A percentile compares a stretch with the other conserved stretches of the same genome.
These are phyloP conservation scores for Lysiphlebus fabarum DNA, from an alignment of 1,140 invertebrate genomes.

Conservation along the genomic window DNA sequence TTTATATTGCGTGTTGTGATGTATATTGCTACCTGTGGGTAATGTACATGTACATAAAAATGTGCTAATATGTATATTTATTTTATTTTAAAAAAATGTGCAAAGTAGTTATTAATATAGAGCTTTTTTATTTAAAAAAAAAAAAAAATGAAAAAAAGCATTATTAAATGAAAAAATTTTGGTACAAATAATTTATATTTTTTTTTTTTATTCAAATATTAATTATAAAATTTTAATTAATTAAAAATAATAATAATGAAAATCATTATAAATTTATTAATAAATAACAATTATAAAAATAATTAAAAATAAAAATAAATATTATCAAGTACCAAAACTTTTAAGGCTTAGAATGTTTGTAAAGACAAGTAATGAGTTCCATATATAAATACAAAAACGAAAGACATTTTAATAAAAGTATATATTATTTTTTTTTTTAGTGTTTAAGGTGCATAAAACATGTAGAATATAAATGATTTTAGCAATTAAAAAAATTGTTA, in stretches of 20 bases:
- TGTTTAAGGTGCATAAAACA: neutral
- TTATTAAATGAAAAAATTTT: neutral
- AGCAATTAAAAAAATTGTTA: neutral
- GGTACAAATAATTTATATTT: neutral
- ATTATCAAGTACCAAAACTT: no score
- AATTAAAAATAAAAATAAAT: neutral
- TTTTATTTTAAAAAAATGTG: neutral
- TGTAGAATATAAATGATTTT: neutral
- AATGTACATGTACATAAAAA: slow-evolving; percentile 10
- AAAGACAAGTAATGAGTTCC: no score
- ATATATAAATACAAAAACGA: no score
- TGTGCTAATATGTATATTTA: slow-evolving; percentile 9
- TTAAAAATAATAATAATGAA: no score
- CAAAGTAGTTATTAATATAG: neutral
- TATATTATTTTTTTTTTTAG: no score
- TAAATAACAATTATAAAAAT: neutral
- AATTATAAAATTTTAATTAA: no score
- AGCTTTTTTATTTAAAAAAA: neutral
- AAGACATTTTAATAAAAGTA: no score
- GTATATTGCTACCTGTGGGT: slow-evolving; percentile 20
- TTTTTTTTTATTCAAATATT: no score
- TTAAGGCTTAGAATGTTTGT: no score
- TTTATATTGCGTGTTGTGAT: slow-evolving; percentile 8
- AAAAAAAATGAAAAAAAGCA: slow-evolving; percentile 5
- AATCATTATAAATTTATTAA: no score